Evolutionary conservation across 2,113 vertebrate genomes (phyloP), one percentile per base, ranked within the genome.

Genomic region (Nannospalax galili): DNA sequence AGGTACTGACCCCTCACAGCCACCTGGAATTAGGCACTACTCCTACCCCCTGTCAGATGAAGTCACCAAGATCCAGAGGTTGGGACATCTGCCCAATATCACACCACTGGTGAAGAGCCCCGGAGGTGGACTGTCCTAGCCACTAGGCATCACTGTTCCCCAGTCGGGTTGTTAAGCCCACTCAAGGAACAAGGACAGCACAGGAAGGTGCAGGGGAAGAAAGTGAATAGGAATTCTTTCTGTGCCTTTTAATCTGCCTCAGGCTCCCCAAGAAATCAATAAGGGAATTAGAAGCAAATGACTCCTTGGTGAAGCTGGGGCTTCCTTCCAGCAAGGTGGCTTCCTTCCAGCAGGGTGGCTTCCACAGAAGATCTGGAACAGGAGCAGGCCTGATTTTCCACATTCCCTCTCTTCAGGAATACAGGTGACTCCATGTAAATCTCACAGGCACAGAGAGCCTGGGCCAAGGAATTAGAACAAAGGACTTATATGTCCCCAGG

Each of bases 241-340:
- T 77, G 72, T 26, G 56, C 73, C 65, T 67, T 72, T 84, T 37
- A 93, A 79, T 32, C 19, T 75, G 60, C 40, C 62, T 37, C 52
- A 40, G 67, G 48, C 52, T 90, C 88, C 85, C 84, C 56, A 37
- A 80, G 75, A 79, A 94, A 90, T 74, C 70, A 88, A 75, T 81
- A 78, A 85, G 30, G 64, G 82, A 45, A 86, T 82, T 78, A 26
- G 82, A 87, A 64, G 69, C 72, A 94, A 96, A 95, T 58, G 24
- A 73, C 82, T 87, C 75, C 70, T 80, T 40, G 35, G 15, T 35
- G 88, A 70, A 96, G 88, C 72, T n/a, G n/a, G 70, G 24, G 6
- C 16, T 89, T 75, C 72, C n/a, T 45, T 42, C 14, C 35, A n/a
- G 48, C 75, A n/a, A n/a, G n/a, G n/a, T n/a, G 24, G 6, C 16